A percentile compares a stretch with the other conserved stretches of the same genome.
phyloP scores from a whole-genome alignment of 2,888 invertebrate species.

The Heliconius cydno region DNA sequence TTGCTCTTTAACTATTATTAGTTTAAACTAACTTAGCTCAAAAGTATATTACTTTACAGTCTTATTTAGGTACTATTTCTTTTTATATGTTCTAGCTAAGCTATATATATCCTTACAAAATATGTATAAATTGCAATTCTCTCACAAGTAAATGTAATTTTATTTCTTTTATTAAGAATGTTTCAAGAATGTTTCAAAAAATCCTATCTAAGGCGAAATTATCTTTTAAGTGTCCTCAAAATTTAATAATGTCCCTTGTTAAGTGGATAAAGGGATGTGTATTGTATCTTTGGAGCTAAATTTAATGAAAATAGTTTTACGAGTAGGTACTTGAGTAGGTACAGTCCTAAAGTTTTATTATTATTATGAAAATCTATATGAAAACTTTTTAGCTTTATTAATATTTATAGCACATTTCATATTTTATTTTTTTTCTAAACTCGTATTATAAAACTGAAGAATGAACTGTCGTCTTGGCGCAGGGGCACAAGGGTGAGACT shows the following conservation, averaged over 20 bases:
- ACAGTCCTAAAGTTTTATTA: neutral
- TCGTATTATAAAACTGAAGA: no score
- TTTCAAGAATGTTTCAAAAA: neutral
- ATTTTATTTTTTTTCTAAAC: neutral
- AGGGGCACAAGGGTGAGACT: no score
- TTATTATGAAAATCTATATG: neutral
- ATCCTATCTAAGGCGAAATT: neutral
- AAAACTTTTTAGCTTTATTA: neutral
- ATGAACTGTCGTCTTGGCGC: no score
- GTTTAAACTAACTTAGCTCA: no score
- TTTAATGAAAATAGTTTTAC: constrained; percentile 4
- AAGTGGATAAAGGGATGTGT: neutral
- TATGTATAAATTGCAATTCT: no score
- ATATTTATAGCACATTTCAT: neutral
- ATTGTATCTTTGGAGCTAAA: neutral
- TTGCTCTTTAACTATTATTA: no score
- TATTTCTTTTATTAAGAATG: no score
- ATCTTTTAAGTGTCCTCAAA: neutral
- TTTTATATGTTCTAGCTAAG: no score
- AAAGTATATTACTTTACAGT: no score
- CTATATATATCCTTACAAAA: no score
- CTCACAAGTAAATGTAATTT: no score
- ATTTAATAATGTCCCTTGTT: neutral
- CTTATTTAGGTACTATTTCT: no score
- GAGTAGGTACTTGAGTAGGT: neutral